These are phyloP conservation scores for Maniola hyperantus DNA, from an alignment of 2,888 invertebrate genomes.

Conservation along the genomic window DNA sequence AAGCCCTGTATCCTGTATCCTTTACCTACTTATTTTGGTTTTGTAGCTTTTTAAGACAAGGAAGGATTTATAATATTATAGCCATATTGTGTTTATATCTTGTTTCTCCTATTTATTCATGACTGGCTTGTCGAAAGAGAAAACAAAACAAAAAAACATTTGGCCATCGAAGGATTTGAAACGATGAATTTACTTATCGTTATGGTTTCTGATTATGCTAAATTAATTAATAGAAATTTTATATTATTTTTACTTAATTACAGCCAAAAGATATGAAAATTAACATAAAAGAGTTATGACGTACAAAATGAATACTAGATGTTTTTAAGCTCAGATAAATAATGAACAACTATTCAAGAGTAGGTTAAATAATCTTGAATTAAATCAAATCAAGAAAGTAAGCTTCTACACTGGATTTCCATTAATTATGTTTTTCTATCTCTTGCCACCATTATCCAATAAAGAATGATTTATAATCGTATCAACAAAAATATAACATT, in stretches of 20 bases:
- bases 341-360: background rate
- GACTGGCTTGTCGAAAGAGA: background rate
- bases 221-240: conserved; percentile 23
- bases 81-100: too few species aligned
- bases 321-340: conserved; percentile 12
- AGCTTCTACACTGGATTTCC: background rate
- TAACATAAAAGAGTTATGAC: conserved; percentile 17
- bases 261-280: conserved; percentile 8
- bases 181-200: conserved; percentile 1
- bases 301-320: conserved; percentile 17
- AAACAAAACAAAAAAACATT: background rate
- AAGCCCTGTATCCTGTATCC: background rate
- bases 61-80: too few species aligned
- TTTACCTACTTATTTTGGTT: too few species aligned
- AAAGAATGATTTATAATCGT: background rate
- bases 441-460: background rate
- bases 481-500: background rate
- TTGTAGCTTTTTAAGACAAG: too few species aligned
- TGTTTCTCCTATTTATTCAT: background rate
- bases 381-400: background rate
- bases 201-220: conserved; percentile 17
- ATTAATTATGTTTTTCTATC: background rate
- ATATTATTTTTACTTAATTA: conserved; percentile 8
- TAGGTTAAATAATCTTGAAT: background rate
- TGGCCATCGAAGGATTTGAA: conserved; percentile 2